These are phyloP conservation scores for Oligia fasciuncula DNA, from an alignment of 2,888 invertebrate genomes.

Conservation along the genomic window DNA sequence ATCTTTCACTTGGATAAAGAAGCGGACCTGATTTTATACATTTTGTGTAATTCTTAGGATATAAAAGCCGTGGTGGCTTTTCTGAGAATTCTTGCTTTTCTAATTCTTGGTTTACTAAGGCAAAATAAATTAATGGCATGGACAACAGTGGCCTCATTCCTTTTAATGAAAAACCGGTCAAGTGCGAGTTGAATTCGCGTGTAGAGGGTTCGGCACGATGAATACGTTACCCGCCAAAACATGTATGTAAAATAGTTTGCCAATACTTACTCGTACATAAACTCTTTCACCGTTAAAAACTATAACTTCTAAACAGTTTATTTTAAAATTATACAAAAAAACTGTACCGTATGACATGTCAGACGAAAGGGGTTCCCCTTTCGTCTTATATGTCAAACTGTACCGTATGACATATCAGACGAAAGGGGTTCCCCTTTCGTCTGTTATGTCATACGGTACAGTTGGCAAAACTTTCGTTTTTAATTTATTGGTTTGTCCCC, in stretches of 20 bases:
- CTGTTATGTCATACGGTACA: neutral
- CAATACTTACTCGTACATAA: neutral
- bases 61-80: neutral
- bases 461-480: neutral
- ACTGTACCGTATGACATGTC: too few relatives aligned
- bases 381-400: too few relatives aligned
- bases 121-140: neutral
- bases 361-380: too few relatives aligned
- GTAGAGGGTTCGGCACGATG: neutral
- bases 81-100: neutral
- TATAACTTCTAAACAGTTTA: neutral
- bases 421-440: too few relatives aligned
- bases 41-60: neutral
- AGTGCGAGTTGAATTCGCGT: neutral
- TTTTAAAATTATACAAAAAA: neutral
- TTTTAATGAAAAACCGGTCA: neutral
- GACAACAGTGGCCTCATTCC: neutral
- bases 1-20: neutral
- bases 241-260: neutral
- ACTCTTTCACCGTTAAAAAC: neutral
- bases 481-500: neutral
- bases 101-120: neutral
- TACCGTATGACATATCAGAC: too few relatives aligned
- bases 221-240: neutral
- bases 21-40: neutral